phyloP scores from a whole-genome alignment of 2,888 invertebrate genomes.

The Drosophila neonasuta region DNA sequence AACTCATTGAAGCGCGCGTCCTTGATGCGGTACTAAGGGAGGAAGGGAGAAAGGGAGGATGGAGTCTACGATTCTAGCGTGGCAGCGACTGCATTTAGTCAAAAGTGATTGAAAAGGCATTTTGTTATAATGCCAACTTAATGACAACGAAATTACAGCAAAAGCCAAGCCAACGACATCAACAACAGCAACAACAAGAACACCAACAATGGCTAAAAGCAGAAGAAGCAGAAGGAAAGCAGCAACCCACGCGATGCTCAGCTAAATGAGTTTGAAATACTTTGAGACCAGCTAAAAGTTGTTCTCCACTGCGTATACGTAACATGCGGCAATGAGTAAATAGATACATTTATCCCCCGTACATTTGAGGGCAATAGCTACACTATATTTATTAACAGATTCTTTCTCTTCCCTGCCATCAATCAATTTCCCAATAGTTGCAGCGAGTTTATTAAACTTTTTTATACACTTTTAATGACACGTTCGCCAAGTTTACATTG shows the following conservation, averaged over 20 bases:
- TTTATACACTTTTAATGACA: background rate
- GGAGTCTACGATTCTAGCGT: background rate
- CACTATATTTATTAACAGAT: background rate
- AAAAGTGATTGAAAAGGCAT: slow-evolving; percentile 79
- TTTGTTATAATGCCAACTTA: slow-evolving; percentile 80
- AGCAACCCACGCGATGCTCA: slow-evolving; percentile 26
- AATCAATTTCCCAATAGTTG: slow-evolving; percentile 1
- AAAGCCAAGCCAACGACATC: slow-evolving; percentile 54
- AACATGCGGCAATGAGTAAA: slow-evolving; percentile 4
- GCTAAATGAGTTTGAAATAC: slow-evolving; percentile 72
- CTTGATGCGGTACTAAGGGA: slow-evolving; percentile 25
- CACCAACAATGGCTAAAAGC: slow-evolving; percentile 3
- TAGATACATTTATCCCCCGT: background rate
- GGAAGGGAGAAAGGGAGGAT: too few relatives aligned
- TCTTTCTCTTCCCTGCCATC: background rate
- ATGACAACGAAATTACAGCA: slow-evolving; percentile 77
- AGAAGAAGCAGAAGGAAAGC: slow-evolving; percentile 9
- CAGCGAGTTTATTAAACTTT: background rate
- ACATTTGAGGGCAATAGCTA: too few relatives aligned
- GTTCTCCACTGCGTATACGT: slow-evolving; percentile 31
- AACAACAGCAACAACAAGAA: slow-evolving; percentile 8
- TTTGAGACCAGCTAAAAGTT: slow-evolving; percentile 66
- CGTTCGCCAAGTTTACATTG: background rate
- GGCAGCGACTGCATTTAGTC: slow-evolving; percentile 71
- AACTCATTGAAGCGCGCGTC: slow-evolving; percentile 63